Evolutionary conservation across 2,113 vertebrate species (phyloP).

Genomic region (Illadopsis cleaveri): DNA sequence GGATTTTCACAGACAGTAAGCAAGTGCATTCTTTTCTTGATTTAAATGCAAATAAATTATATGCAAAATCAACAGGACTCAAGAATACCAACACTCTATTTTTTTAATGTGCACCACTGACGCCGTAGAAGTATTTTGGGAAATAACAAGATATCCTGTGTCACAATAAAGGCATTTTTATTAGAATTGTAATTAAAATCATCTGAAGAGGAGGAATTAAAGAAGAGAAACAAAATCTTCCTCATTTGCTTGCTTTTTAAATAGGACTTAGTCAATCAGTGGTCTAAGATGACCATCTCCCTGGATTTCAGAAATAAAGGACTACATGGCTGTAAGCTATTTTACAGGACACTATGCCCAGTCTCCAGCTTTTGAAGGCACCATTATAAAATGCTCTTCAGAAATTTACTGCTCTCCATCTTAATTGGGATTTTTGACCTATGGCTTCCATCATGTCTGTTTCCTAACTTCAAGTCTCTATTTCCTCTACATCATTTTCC

Average conservation of each 20-base stretch:
- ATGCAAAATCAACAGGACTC: not conserved
- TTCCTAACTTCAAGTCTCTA: not conserved
- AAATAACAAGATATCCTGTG: conserved; percentile 14
- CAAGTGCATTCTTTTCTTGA: not conserved
- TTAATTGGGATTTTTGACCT: not conserved
- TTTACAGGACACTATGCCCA: fast-evolving
- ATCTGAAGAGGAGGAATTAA: not conserved
- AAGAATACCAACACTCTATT: conserved; percentile 22
- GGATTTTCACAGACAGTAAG: not conserved
- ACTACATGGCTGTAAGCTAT: not conserved
- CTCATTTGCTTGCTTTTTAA: not conserved
- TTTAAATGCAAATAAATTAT: not conserved
- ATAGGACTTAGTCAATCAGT: not conserved
- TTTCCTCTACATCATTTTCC: not conserved
- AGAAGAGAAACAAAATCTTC: not conserved
- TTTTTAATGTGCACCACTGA: too few relatives aligned
- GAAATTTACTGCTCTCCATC: not conserved
- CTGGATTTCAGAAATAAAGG: not conserved
- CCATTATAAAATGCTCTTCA: not conserved
- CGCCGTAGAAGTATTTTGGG: not conserved
- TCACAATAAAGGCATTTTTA: conserved; percentile 58
- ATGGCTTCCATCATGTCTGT: not conserved
- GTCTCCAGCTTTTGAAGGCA: not conserved
- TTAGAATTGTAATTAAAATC: conserved; percentile 48
- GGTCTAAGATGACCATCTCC: not conserved